These are phyloP conservation scores for Ancistrus triradiatus DNA, from an alignment of 2,113 vertebrate species.

Conservation along the genomic window DNA sequence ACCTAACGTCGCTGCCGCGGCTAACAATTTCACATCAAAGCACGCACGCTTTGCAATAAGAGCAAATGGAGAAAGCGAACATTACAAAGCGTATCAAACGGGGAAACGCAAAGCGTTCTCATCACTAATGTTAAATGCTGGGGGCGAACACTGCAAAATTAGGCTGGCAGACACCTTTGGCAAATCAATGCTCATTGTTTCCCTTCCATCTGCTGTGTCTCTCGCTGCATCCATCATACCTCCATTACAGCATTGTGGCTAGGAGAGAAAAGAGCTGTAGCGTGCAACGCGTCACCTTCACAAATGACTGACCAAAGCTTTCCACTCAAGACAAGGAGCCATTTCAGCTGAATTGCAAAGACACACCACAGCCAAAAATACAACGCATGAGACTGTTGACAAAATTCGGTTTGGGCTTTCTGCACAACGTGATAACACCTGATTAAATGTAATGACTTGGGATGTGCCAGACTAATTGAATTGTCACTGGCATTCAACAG, in stretches of 20 bases:
- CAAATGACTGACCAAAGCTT: too few species aligned
- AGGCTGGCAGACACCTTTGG: neutral
- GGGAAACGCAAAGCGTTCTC: neutral
- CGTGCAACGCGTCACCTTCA: too few species aligned
- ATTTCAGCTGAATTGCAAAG: too few species aligned
- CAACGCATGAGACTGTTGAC: too few species aligned
- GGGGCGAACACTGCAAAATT: neutral
- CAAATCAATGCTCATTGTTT: constrained; percentile 20
- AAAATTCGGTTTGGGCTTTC: too few species aligned
- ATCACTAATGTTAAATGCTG: constrained; percentile 5
- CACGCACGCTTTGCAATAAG: too few species aligned
- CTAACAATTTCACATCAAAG: neutral
- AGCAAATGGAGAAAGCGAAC: neutral
- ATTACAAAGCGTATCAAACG: neutral
- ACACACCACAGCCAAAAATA: too few species aligned
- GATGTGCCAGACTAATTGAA: too few species aligned
- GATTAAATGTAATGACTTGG: too few species aligned
- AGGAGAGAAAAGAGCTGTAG: neutral
- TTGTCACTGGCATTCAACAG: too few species aligned
- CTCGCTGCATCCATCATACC: constrained; percentile 8
- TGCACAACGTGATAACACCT: too few species aligned
- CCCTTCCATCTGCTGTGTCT: constrained; percentile 6
- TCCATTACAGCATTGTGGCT: neutral
- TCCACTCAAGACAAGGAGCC: too few species aligned
- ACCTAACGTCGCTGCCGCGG: neutral